phyloP scores from a whole-genome alignment of 1,140 invertebrate species.

The Papilio glaucus region DNA sequence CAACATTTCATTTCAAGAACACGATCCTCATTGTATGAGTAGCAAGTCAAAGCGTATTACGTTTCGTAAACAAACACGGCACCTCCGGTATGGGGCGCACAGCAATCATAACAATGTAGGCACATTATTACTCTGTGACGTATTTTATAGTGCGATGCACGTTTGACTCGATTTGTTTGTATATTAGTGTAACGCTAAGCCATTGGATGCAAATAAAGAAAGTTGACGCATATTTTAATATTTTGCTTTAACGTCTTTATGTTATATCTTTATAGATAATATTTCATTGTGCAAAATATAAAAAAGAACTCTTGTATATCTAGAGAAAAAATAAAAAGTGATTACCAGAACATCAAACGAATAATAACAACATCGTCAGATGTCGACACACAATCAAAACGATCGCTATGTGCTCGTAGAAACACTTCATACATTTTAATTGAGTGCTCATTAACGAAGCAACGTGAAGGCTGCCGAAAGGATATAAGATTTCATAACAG shows the following conservation, averaged over 20 bases:
- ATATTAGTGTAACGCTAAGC: too few relatives aligned
- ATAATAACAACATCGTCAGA: background rate
- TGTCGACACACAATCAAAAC: background rate
- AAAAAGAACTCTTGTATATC: too few relatives aligned
- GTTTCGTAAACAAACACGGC: constrained; percentile 26
- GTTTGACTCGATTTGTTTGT: too few relatives aligned
- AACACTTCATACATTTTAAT: constrained; percentile 17
- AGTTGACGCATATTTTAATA: too few relatives aligned
- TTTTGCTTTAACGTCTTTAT: too few relatives aligned
- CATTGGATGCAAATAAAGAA: too few relatives aligned
- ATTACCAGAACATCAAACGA: background rate
- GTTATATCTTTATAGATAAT: too few relatives aligned
- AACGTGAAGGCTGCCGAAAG: background rate
- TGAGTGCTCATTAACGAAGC: constrained; percentile 10
- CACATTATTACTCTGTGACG: constrained; percentile 6
- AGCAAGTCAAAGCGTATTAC: background rate
- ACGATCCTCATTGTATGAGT: constrained; percentile 25
- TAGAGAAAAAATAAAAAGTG: too few relatives aligned
- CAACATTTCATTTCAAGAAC: constrained; percentile 12
- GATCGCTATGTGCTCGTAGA: background rate
- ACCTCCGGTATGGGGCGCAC: constrained; percentile 8
- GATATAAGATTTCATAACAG: constrained; percentile 16
- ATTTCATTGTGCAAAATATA: too few relatives aligned
- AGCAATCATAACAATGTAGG: constrained; percentile 20
- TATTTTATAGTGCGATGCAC: background rate